Evolutionary conservation across 2,888 invertebrate genomes (phyloP).

Genomic region (Cryptocephalus moraei): DNA sequence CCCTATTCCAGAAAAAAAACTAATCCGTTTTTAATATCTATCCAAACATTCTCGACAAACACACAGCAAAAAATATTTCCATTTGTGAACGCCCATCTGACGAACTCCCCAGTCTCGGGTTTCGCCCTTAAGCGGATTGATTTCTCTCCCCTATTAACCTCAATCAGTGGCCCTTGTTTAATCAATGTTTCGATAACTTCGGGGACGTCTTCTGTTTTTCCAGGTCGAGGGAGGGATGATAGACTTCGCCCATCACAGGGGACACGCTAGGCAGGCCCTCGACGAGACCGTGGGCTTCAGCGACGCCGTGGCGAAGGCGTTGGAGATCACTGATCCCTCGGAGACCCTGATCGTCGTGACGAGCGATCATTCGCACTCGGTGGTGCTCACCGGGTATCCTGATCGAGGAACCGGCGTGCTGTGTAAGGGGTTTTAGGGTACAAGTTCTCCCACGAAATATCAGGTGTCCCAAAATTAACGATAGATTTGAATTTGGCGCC

Average conservation of each 20-base stretch:
- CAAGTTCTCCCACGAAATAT: background rate
- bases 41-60: too few species aligned
- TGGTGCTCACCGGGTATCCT: slow-evolving; percentile 70
- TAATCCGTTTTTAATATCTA: too few species aligned
- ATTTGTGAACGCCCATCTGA: too few species aligned
- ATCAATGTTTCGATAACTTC: background rate
- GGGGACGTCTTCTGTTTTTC: slow-evolving; percentile 5
- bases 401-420: slow-evolving; percentile 58
- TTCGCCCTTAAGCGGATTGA: too few species aligned
- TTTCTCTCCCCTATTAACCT: too few species aligned
- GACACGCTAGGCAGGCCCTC: slow-evolving; percentile 65
- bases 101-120: too few species aligned
- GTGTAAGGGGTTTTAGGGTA: slow-evolving; percentile 39
- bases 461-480: too few species aligned
- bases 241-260: slow-evolving; percentile 79
- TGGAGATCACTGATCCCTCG: slow-evolving; percentile 42
- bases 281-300: slow-evolving; percentile 71
- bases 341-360: slow-evolving; percentile 74
- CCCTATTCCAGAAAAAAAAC: too few species aligned
- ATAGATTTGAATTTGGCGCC: too few species aligned
- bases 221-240: slow-evolving; percentile 80
- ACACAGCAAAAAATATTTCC: too few species aligned
- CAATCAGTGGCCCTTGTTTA: background rate
- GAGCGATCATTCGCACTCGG: slow-evolving; percentile 72
- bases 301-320: slow-evolving; percentile 59